Base-by-base conservation (phyloP, 1,140 invertebrate species). In the Cyphomyrmex costatus region DNA sequence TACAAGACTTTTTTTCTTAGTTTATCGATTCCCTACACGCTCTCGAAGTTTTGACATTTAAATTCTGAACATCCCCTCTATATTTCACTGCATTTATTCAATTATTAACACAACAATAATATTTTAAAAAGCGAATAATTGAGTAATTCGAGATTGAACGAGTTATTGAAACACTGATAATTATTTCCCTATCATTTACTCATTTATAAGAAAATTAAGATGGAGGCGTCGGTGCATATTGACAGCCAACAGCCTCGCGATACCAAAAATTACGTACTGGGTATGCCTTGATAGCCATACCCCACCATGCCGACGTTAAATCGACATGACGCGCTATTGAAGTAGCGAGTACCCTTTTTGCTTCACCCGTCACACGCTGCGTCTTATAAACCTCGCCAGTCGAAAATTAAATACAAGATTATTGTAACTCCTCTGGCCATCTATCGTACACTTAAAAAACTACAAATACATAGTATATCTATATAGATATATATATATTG, bases 241-340 rank as follows among this genome's bases (percentile, higher is more conserved):
- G 93, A 93, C 95, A 94, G 94, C 95, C 93, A 95, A 96, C 95
- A 95, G 93, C 95, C 95, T 93, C 95, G 63, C 91, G 33, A 71
- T 91, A 86, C 82, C 93, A 96, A 96, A 96, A 95, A 96, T 96
- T 96, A 95, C 56, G 95, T 96, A 95, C 93, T 96, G 95, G 94
- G 95, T 96, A 96, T 96, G 96, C 96, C 95, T 96, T 96, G 96
- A 96, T 96, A 66, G 95, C 96, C 96, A 96, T 96, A 96, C 96
- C 95, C 95, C 95, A 94, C 93, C 92, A 85, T 84, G 80, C 66
- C 88, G 87, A 49, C 58, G 79, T 68, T 76, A 61, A 87, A 90
- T 83, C 82, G 87, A 60, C 53, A 46, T 24, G 56, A 94, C 92
- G 92, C 92, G 93, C 93, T 94, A 96, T 96, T 74, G 56, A 95